Evolutionary conservation across 2,113 vertebrate species (phyloP), one percentile per base, ranked within the genome.

Genomic region (Aepyceros melampus): DNA sequence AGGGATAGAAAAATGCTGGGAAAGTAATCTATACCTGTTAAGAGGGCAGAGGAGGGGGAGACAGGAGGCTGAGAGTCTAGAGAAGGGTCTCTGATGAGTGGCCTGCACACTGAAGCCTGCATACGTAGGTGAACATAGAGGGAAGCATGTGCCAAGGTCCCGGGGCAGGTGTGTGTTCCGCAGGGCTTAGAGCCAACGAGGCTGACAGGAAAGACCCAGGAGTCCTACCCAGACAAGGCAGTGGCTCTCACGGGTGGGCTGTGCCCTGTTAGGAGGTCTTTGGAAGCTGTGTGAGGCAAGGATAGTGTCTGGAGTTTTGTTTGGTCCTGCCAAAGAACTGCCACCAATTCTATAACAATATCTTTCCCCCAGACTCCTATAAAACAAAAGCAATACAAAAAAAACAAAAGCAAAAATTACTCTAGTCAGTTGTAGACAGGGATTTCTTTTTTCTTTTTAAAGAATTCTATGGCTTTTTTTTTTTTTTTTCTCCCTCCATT

Each of bases 151-250:
- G 6, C 33, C 62, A 25, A 51, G 43, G 62, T 47, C 79, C 87
- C 14, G n/a, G 47, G 83, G 87, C 11, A 9, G 51, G 36, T 0
- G 0, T 4, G 8, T n/a, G 16, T 16, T 53, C 87, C 33, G 2
- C 3, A 1, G 49, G 53, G 12, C 21, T 47, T n/a, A 13, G 21
- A 7, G 21, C 78, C 92, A 25, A 19, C 5, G 13, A 45, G 33
- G 53, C 71, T 36, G 12, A 2, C 0, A 45, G 25, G 49, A n/a
- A 27, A 67, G 40, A 67, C 23, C 0, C 1, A 64, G 45, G 43
- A 55, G 19, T n/a, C 40, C 5, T 40, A 27, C 3, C 27, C 45
- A 4, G 45, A 76, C 62, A 36, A 58, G 33, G 51, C 0, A 5
- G 12, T 29, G 5, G 14, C 47, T 47, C 17, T n/a, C 23, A 4